A percentile compares a stretch with the other conserved stretches of the same genome.
phyloP scores from a whole-genome alignment of 2,797 vertebrate genomes.

The Clarias laeviceps region DNA sequence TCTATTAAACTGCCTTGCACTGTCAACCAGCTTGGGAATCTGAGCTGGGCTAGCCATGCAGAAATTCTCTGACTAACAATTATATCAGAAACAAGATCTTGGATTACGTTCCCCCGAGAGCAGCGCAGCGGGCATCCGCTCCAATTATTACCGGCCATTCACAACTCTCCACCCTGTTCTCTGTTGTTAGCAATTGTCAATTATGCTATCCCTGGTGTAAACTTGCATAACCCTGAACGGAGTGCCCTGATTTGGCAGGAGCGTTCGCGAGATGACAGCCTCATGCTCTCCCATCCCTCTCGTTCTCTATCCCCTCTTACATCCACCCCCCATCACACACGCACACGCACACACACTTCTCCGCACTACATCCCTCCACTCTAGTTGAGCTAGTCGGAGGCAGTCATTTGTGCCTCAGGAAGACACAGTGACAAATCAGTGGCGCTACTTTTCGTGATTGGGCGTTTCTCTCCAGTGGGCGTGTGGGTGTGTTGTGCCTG shows the following conservation, averaged over 20 bases:
- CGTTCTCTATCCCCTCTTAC: slow-evolving; percentile 19
- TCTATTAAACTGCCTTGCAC: slow-evolving; percentile 86
- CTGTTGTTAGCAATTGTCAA: slow-evolving; percentile 85
- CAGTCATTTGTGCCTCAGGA: slow-evolving; percentile 61
- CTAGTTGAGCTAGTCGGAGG: slow-evolving; percentile 60
- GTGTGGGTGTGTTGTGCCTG: slow-evolving; percentile 40
- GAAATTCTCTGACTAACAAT: slow-evolving; percentile 89
- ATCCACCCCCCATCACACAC: neutral
- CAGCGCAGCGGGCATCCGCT: slow-evolving; percentile 81
- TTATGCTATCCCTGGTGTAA: slow-evolving; percentile 84
- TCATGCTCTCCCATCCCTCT: slow-evolving; percentile 53
- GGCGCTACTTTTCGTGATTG: slow-evolving; percentile 41
- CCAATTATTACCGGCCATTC: slow-evolving; percentile 86
- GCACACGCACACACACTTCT: slow-evolving; percentile 20
- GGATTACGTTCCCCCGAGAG: slow-evolving; percentile 81
- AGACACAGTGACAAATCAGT: slow-evolving; percentile 53
- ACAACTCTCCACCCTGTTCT: slow-evolving; percentile 81
- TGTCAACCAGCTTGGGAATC: slow-evolving; percentile 86
- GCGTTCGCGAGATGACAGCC: slow-evolving; percentile 78
- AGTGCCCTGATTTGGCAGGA: slow-evolving; percentile 81
- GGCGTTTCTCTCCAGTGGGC: slow-evolving; percentile 36
- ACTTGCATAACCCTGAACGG: slow-evolving; percentile 80
- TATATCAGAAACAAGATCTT: slow-evolving; percentile 89
- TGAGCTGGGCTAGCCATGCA: slow-evolving; percentile 81
- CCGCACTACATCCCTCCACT: slow-evolving; percentile 46